A percentile compares a stretch with the other conserved stretches of the same genome.
Evolutionary conservation across 2,888 invertebrate species (phyloP).

Genomic region (Ferrisia virgata): DNA sequence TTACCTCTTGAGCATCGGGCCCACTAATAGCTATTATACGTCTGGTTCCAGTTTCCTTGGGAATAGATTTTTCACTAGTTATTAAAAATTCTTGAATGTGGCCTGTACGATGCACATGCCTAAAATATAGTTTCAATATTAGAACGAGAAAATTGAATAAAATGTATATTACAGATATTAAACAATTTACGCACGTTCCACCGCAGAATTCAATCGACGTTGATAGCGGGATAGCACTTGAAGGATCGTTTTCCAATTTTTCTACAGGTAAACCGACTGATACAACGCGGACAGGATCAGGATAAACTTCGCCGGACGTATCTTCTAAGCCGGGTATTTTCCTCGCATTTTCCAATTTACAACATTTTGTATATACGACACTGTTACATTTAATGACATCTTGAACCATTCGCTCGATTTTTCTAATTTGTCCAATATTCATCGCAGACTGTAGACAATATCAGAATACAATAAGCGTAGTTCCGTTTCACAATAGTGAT

Average conservation of each 20-base stretch:
- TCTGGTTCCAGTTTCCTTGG: conserved; percentile 95
- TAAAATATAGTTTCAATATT: too few relatives aligned
- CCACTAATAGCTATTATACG: conserved; percentile 96
- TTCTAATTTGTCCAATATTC: conserved; percentile 81
- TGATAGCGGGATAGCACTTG: conserved; percentile 69
- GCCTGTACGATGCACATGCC: conserved; percentile 82
- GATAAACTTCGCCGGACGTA: conserved; percentile 98
- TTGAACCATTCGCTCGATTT: conserved; percentile 76
- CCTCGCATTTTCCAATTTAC: conserved; percentile 79
- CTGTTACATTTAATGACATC: conserved; percentile 72
- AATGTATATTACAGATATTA: too few relatives aligned
- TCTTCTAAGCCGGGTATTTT: conserved; percentile 88
- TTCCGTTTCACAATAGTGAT: neutral
- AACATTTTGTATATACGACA: conserved; percentile 82
- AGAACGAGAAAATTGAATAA: too few relatives aligned
- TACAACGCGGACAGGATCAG: conserved; percentile 91
- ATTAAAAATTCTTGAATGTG: conserved; percentile 96
- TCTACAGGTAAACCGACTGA: conserved; percentile 92
- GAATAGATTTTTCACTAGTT: conserved; percentile 96
- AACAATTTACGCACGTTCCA: conserved; percentile 75
- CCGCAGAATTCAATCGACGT: conserved; percentile 99
- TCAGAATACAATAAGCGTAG: neutral
- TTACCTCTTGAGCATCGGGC: conserved; percentile 72
- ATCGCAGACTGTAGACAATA: conserved; percentile 74
- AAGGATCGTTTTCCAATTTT: conserved; percentile 80